Evolutionary conservation across 92 coral and sea anemone species (phyloP).

Genomic region (Palythoa grandiflora): DNA sequence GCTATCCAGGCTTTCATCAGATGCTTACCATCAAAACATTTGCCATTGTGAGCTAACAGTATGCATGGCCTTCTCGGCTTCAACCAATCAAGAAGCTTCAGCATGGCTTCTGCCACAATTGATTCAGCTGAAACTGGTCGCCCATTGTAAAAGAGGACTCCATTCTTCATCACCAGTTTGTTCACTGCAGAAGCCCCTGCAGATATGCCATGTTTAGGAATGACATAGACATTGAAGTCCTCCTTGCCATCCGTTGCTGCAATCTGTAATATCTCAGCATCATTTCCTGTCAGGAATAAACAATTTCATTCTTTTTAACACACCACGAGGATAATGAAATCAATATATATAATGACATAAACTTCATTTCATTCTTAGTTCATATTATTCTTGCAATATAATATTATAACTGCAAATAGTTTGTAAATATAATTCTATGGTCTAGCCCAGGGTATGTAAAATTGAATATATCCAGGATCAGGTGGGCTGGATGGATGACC

Average conservation of each 20-base stretch:
- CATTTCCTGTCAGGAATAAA: conserved; percentile 49
- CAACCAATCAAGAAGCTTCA: conserved; percentile 36
- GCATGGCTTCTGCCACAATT: too few relatives aligned
- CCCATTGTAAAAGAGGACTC: too few relatives aligned
- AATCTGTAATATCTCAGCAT: conserved; percentile 28
- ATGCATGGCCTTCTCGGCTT: conserved; percentile 56
- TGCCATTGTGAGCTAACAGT: conserved; percentile 70
- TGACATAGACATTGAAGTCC: too few relatives aligned
- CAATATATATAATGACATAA: too few relatives aligned
- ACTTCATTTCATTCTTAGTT: too few relatives aligned
- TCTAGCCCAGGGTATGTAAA: background rate
- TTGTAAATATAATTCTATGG: background rate
- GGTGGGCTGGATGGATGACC: background rate
- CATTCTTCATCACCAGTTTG: too few relatives aligned
- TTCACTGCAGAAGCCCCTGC: conserved; percentile 14
- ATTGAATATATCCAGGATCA: too few relatives aligned
- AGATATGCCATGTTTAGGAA: too few relatives aligned
- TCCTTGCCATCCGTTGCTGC: too few relatives aligned
- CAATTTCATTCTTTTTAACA: background rate
- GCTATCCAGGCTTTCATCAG: conserved; percentile 47
- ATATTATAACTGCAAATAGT: too few relatives aligned
- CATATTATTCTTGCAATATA: too few relatives aligned
- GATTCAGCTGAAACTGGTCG: too few relatives aligned
- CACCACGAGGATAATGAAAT: background rate
- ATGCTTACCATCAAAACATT: conserved; percentile 65